Base-by-base conservation (phyloP, 2,888 invertebrate species). In the Fragum fragum region DNA sequence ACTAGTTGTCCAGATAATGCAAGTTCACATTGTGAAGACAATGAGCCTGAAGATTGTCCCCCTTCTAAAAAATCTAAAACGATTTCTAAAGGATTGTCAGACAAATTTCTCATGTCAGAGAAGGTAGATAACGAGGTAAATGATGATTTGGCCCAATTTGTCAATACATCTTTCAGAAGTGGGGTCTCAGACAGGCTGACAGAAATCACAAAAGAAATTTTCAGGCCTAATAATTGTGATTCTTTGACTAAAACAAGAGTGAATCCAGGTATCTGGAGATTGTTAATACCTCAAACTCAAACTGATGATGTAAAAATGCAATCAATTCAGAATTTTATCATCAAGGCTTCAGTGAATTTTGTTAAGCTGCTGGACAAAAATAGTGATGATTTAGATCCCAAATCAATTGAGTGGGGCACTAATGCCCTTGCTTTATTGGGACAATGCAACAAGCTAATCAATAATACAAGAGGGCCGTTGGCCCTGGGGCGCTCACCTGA, bases 381-480 rank as follows among this genome's bases (percentile, higher is more conserved):
- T 21, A 52, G 70, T 68, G 63, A 75, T 14, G 5, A 14, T 5
- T 32, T 39, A 9, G 63, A 63, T 39, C 36, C 55, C 26, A 47
- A 70, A 28, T 28, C 59, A 18, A 57, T 79, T 16, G 76, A 68
- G 28, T 72, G 63, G 75, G 71, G 53, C 16, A 76, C 76, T 11
- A 71, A 76, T 61, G 73, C 73, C 32, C 42, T 83, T 7, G 79
- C 73, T n/a, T 69, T 83, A 53, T 57, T 83, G 1, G 83, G 73
- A 23, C 76, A 83, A 21, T 53, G 53, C 18, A 68, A 78, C 28
- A 63, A 55, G n/a, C 9, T 23, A 11, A 47, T 29, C 73, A n/a
- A 69, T 73, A 1, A 77, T 73, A n/a, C n/a, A n/a, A n/a, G n/a
- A n/a, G n/a, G n/a, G n/a, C n/a, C n/a, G n/a, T n/a, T n/a, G n/a